Evolutionary conservation across 2,113 vertebrate genomes (phyloP).

Genomic region (Gorsachius goisagi): DNA sequence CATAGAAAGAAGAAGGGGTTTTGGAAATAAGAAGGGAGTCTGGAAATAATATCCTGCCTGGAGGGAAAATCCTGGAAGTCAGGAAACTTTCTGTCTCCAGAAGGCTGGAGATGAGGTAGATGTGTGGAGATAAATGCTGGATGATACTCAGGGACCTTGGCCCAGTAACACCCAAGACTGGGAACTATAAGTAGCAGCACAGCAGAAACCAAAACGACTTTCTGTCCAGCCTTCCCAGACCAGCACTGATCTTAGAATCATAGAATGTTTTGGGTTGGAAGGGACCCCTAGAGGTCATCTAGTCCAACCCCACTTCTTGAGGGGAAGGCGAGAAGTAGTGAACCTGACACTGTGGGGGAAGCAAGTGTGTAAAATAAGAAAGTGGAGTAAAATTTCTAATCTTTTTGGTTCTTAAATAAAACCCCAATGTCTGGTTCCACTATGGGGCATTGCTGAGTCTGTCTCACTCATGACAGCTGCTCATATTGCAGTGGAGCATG

Average conservation of each 20-base stretch:
- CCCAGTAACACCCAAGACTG: not conserved
- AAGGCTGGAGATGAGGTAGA: not conserved
- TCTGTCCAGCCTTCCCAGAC: not conserved
- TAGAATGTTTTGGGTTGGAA: too few species aligned
- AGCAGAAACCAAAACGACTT: not conserved
- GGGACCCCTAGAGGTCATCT: too few species aligned
- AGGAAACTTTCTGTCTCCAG: not conserved
- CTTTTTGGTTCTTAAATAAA: not conserved
- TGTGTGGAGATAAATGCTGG: not conserved
- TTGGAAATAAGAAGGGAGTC: not conserved
- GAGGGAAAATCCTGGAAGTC: not conserved
- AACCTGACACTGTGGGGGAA: not conserved
- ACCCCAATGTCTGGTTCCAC: not conserved
- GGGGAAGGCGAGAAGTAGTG: not conserved
- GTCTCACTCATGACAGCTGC: not conserved
- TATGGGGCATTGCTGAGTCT: accelerated
- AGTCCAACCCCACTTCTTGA: too few species aligned
- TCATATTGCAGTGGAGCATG: not conserved
- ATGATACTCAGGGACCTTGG: not conserved
- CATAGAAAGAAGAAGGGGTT: not conserved
- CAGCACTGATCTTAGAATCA: not conserved
- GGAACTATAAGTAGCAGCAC: not conserved
- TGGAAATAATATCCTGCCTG: not conserved
- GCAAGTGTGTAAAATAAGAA: not conserved
- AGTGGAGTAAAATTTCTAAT: not conserved